Evolutionary conservation across 2,888 invertebrate species (phyloP), one percentile per base, ranked within the genome.

Genomic region (Nowickia ferox): DNA sequence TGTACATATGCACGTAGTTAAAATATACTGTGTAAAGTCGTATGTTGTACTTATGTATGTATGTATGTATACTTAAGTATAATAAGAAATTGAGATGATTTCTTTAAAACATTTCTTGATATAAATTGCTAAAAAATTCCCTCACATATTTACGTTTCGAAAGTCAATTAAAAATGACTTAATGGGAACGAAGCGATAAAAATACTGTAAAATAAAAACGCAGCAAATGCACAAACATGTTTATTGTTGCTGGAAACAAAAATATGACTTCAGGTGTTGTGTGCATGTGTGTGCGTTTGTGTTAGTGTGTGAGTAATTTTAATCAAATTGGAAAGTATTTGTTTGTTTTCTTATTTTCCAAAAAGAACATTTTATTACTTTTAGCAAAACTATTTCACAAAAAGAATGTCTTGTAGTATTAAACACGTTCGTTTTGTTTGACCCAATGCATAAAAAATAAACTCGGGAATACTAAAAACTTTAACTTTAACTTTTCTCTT

Each of bases 161-260:
- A 11, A 66, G 57, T n/a, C 15, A 74, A 68, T 81, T 59, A 59
- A 75, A 61, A 68, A 59, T 72, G 15, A 53, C 22, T 74, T 74
- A 72, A 57, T 65, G 42, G 44, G 59, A 57, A 57, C 74, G 42
- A 38, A 30, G 13, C 9, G 11, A 55, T 51, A 40, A 40, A 46
- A 61, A 71, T 22, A 53, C 8, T 11, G 38, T 15, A 48, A 76
- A 48, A 68, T 44, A 17, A 48, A 78, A 42, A 69, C 19, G 22
- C 17, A 61, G 19, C 9, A 15, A 48, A 40, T n/a, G 9, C 22
- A 53, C 17, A 55, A 72, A 48, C 48, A 51, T 68, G 57, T 74
- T 74, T 55, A 11, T 40, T 63, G 22, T 59, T 19, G 40, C 53
- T 71, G 44, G 13, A 46, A 30, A 68, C 38, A 81, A 75, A 57